Conservation (phyloP, 2,888 invertebrate genomes). For the Dasypolia templi region DNA sequence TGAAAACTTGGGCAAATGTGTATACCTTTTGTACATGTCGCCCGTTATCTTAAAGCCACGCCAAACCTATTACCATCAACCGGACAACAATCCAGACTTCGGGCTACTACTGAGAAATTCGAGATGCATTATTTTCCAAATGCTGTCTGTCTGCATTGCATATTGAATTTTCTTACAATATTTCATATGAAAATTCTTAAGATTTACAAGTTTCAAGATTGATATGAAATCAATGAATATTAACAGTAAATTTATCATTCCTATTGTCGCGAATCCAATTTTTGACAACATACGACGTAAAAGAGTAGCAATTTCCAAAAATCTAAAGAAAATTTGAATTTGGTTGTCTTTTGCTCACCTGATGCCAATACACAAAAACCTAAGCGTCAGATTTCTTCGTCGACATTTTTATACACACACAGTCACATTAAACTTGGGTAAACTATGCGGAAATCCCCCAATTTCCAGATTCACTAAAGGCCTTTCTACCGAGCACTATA, state of each 20-base stretch:
- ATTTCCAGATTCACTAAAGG: conserved; percentile 21
- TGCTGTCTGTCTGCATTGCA: background rate
- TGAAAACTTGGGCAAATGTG: too few species aligned
- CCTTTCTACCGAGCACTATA: conserved; percentile 35
- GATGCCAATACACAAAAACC: background rate
- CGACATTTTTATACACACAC: conserved; percentile 24
- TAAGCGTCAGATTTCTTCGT: background rate
- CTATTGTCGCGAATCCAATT: too few species aligned
- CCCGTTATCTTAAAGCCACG: background rate
- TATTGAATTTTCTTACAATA: too few species aligned
- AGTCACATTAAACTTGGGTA: conserved; percentile 2
- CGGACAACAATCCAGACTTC: background rate
- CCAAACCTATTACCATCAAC: background rate
- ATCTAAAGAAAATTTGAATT: too few species aligned
- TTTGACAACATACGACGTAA: too few species aligned
- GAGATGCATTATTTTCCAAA: background rate
- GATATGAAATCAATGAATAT: too few species aligned
- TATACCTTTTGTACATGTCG: background rate
- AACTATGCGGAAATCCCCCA: conserved; percentile 19
- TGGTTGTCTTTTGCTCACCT: too few species aligned
- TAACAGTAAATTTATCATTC: too few species aligned
- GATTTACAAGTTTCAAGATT: too few species aligned
- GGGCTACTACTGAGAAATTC: too few species aligned
- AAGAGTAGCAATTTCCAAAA: too few species aligned
- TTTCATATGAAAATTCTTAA: too few species aligned